phyloP scores from a whole-genome alignment of 2,888 invertebrate genomes.

The Pristionchus arcanus region DNA sequence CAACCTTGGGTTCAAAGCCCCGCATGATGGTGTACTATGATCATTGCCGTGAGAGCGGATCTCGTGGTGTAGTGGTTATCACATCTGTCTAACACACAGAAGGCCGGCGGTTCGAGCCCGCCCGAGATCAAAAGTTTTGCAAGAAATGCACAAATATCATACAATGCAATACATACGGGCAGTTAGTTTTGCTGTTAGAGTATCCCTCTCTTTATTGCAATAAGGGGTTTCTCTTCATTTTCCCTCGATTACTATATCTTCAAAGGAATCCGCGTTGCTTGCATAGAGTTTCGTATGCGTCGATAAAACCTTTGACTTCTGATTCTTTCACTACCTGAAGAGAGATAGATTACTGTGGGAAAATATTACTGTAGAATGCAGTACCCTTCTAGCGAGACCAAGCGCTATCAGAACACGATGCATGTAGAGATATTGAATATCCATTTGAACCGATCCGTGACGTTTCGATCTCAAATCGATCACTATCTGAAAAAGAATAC shows the following conservation, averaged over 20 bases:
- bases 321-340: conserved; percentile 49
- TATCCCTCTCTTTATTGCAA: conserved; percentile 42
- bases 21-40: no score
- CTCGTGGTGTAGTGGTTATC: conserved; percentile 68
- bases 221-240: conserved; percentile 12
- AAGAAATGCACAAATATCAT: no score
- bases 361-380: background rate
- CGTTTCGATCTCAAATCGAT: conserved; percentile 63
- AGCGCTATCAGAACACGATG: conserved; percentile 65
- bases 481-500: conserved; percentile 60
- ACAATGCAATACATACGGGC: background rate
- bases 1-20: no score
- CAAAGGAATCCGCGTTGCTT: conserved; percentile 44
- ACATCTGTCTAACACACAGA: conserved; percentile 73
- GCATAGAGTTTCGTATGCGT: conserved; percentile 37
- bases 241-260: background rate
- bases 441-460: conserved; percentile 68
- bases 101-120: conserved; percentile 71
- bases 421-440: conserved; percentile 70
- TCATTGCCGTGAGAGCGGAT: background rate
- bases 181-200: background rate
- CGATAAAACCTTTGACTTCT: conserved; percentile 45
- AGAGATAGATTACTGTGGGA: background rate
- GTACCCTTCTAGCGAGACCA: conserved; percentile 23
- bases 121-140: conserved; percentile 65